A percentile compares a stretch with the other conserved stretches of the same genome.
These are phyloP conservation scores for Falcaria lacertinaria DNA, from an alignment of 2,888 invertebrate species.

Conservation along the genomic window DNA sequence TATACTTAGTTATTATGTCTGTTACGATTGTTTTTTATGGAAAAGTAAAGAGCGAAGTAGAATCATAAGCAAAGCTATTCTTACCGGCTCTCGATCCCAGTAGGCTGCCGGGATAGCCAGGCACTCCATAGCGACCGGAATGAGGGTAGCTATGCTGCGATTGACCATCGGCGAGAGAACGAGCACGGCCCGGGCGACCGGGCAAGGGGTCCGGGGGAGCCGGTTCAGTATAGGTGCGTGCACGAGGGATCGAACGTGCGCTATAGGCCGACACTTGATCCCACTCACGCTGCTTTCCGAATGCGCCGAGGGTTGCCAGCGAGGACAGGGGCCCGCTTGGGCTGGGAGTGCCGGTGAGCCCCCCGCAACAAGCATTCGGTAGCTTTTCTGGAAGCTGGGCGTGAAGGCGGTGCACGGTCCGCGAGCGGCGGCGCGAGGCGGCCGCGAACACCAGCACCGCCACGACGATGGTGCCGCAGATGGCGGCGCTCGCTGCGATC, in stretches of 20 bases:
- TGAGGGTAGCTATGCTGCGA: slow-evolving; percentile 94
- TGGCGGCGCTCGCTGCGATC: slow-evolving; percentile 94
- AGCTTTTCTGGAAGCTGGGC: slow-evolving; percentile 85
- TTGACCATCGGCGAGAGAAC: slow-evolving; percentile 93
- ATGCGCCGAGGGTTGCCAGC: slow-evolving; percentile 90
- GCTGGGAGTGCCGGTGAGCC: slow-evolving; percentile 85
- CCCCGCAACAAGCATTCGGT: slow-evolving; percentile 89
- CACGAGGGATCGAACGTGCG: slow-evolving; percentile 92
- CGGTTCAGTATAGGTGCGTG: slow-evolving; percentile 87
- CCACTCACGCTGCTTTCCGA: slow-evolving; percentile 89
- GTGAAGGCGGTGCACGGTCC: slow-evolving; percentile 87
- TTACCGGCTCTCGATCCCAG: slow-evolving; percentile 72
- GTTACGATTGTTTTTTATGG: slow-evolving; percentile 8
- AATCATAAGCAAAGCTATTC: slow-evolving; percentile 22
- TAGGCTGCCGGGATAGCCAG: slow-evolving; percentile 86
- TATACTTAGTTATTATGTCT: background rate
- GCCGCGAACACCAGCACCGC: slow-evolving; percentile 94
- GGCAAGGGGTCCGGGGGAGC: slow-evolving; percentile 85
- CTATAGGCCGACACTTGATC: slow-evolving; percentile 91
- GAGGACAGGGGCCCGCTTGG: slow-evolving; percentile 90
- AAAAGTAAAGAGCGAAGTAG: slow-evolving; percentile 6
- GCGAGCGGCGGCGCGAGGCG: slow-evolving; percentile 88
- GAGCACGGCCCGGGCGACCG: slow-evolving; percentile 86
- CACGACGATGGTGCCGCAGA: slow-evolving; percentile 94
- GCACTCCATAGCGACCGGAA: slow-evolving; percentile 87